phyloP scores from a whole-genome alignment of 2,888 invertebrate genomes.

The Microplitis manilae region DNA sequence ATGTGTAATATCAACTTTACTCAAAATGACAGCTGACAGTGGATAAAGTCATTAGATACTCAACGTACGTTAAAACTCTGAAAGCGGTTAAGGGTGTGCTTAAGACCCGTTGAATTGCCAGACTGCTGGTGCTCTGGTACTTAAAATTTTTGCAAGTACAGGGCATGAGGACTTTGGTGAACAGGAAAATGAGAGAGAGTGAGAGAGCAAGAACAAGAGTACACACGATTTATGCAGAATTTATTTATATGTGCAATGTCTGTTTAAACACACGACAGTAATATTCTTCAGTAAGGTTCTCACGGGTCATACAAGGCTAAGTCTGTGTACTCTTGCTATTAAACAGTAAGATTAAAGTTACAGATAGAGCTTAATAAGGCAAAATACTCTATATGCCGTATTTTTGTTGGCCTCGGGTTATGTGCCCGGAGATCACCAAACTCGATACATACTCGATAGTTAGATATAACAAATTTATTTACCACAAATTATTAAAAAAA shows the following conservation, averaged over 20 bases:
- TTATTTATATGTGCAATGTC: neutral
- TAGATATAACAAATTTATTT: neutral
- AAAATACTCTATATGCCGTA: conserved; percentile 12
- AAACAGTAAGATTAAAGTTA: conserved; percentile 51
- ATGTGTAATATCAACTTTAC: neutral
- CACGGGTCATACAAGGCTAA: conserved; percentile 55
- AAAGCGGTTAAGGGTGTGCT: neutral
- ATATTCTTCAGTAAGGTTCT: conserved; percentile 46
- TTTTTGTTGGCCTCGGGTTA: conserved; percentile 13
- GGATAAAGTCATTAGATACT: neutral
- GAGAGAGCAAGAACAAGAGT: neutral
- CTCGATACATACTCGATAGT: neutral
- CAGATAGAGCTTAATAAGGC: conserved; percentile 54
- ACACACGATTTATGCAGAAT: neutral
- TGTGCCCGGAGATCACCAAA: conserved; percentile 21
- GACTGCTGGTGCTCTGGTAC: neutral
- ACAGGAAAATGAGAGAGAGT: neutral
- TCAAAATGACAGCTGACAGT: neutral
- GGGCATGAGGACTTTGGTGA: no score
- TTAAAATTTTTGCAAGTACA: no score
- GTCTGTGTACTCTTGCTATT: conserved; percentile 46
- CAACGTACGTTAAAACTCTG: neutral
- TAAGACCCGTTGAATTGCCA: neutral
- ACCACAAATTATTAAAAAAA: neutral
- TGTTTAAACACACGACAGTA: conserved; percentile 3